These are phyloP conservation scores for Hermetia illucens DNA, from an alignment of 1,140 invertebrate species.

Conservation along the genomic window DNA sequence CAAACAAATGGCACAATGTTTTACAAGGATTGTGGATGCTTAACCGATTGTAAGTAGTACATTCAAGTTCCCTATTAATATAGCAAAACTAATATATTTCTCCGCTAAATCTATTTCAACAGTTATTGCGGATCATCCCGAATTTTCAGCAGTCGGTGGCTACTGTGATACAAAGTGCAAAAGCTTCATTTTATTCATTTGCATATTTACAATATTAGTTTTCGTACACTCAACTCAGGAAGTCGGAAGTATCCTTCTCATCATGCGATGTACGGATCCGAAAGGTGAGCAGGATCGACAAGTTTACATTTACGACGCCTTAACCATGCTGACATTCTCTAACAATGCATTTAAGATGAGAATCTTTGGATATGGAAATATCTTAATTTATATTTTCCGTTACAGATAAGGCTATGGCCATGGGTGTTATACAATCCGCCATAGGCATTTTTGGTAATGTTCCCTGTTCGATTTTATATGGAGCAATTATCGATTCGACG, in stretches of 20 bases:
- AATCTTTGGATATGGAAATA: too few species aligned
- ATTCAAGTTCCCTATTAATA: not conserved
- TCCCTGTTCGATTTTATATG: slow-evolving; percentile 85
- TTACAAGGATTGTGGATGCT: too few species aligned
- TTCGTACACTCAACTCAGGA: slow-evolving; percentile 86
- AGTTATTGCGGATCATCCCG: slow-evolving; percentile 3
- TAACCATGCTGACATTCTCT: not conserved
- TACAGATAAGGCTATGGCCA: slow-evolving; percentile 80
- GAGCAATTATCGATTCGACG: slow-evolving; percentile 79
- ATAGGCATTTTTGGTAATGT: slow-evolving; percentile 88
- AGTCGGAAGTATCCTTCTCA: slow-evolving; percentile 79
- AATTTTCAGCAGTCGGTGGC: slow-evolving; percentile 41
- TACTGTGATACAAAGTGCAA: slow-evolving; percentile 65
- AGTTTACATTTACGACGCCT: not conserved
- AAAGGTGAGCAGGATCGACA: slow-evolving; percentile 31
- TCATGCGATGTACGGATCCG: slow-evolving; percentile 80
- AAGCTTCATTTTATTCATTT: slow-evolving; percentile 69
- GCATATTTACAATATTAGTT: slow-evolving; percentile 75
- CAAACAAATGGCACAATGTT: slow-evolving; percentile 41
- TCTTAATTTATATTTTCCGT: not conserved
- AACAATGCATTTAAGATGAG: not conserved
- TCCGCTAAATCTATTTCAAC: too few species aligned
- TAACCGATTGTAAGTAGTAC: not conserved
- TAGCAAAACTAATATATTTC: too few species aligned
- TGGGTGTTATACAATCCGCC: slow-evolving; percentile 84